Base-by-base conservation (phyloP, 2,797 vertebrate species). In the Cossypha caffra region DNA sequence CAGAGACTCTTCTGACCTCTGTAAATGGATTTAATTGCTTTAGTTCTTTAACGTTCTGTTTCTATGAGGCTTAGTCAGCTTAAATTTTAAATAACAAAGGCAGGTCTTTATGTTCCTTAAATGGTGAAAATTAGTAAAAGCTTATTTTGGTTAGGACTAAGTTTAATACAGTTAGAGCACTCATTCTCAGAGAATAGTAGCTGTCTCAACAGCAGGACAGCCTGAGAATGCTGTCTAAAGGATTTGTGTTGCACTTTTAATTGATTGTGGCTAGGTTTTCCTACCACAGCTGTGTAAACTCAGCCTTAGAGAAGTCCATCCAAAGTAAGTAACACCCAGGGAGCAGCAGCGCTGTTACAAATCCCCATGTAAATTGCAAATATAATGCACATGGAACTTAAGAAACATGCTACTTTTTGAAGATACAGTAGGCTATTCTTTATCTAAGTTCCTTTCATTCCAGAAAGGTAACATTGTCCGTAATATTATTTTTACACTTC, bases 271-370 rank as follows among this genome's bases (percentile, higher is more conserved):
- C 58, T 96, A 91, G 96, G 64, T 95, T 95, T 92, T 88, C 85
- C 50, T 90, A 93, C 92, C 91, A 94, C 98, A 97, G 98, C 97
- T 98, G 97, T 98, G 97, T 98, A 98, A 98, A 97, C 97, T 96
- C 88, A 78, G 92, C 57, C 84, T 81, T 72, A 62, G 15, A 87
- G 72, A 77, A 97, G 92, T 91, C 62, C n/a, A 93, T 97, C 95
- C 97, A 87, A 96, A 90, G 63, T 94, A 96, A 90, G 33, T 38
- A 64, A 93, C 62, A 84, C 96, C 92, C 95, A 78, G 94, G 71
- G 95, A 95, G 81, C 91, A 35, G 62, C 43, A 81, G 66, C 1
- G 29, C 85, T 88, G 55, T 83, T 94, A 54, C 87, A 96, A 98
- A 98, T 97, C 97, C 94, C 95, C 96, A 35, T 95, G 96, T 96